These are phyloP conservation scores for Pachycephala philippinensis DNA, from an alignment of 2,113 vertebrate species.

Conservation along the genomic window DNA sequence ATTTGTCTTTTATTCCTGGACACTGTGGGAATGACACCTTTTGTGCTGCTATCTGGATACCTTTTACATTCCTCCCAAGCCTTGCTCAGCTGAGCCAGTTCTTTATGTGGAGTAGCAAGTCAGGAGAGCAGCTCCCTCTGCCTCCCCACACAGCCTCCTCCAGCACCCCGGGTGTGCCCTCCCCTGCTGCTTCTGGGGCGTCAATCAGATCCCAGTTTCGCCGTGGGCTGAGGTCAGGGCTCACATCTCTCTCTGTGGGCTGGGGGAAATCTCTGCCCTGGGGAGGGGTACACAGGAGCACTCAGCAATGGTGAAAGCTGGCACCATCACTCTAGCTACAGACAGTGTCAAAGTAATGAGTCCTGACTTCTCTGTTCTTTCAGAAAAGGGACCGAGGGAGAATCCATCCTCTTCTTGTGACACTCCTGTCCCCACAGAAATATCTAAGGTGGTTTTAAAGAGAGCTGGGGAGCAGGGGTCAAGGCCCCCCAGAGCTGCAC, in stretches of 20 bases:
- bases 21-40: constrained; percentile 22
- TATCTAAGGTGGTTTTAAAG: background rate
- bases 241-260: background rate
- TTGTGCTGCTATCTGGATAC: constrained; percentile 2
- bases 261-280: background rate
- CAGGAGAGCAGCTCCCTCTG: background rate
- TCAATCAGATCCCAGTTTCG: background rate
- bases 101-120: background rate
- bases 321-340: background rate
- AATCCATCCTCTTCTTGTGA: background rate
- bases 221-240: background rate
- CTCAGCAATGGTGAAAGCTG: background rate
- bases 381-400: background rate
- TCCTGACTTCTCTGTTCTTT: background rate
- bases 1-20: constrained; percentile 29
- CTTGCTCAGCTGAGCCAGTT: background rate
- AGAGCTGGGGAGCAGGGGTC: background rate
- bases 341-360: background rate
- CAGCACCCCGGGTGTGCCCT: background rate
- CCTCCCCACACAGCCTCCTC: background rate
- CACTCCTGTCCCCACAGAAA: background rate
- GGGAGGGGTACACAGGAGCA: background rate
- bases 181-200: background rate
- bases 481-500: background rate
- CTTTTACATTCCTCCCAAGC: constrained; percentile 5